These are phyloP conservation scores for Rhinogobio ventralis DNA, from an alignment of 2,797 vertebrate genomes.

Conservation along the genomic window DNA sequence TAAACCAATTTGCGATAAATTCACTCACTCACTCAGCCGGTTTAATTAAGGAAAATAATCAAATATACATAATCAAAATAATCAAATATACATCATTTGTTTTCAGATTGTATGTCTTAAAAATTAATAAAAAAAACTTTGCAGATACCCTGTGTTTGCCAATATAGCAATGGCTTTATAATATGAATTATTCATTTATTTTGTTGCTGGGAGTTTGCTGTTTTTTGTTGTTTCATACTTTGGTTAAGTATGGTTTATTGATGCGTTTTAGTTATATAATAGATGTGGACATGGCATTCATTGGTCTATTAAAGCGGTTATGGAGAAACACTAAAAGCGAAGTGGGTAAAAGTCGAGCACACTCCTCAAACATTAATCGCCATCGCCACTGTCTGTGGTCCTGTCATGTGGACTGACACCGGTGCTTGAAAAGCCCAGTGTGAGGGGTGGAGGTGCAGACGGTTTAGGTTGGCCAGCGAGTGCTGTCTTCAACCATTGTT, in stretches of 20 bases:
- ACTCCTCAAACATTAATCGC: background rate
- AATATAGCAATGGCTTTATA: background rate
- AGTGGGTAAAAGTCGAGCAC: background rate
- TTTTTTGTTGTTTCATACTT: background rate
- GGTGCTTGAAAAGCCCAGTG: background rate
- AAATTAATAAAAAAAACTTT: background rate
- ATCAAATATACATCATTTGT: background rate
- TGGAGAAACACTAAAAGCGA: background rate
- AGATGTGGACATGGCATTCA: slow-evolving; percentile 13
- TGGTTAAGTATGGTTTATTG: background rate
- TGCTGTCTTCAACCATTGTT: slow-evolving; percentile 25
- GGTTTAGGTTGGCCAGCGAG: slow-evolving; percentile 18
- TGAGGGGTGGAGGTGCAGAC: background rate
- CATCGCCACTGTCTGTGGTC: background rate
- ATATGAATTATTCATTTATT: background rate
- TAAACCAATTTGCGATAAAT: too few species aligned
- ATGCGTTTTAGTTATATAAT: slow-evolving; percentile 4
- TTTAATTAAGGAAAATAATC: background rate
- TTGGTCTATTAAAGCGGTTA: slow-evolving; percentile 11
- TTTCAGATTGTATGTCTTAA: background rate
- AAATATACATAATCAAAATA: background rate
- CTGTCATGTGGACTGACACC: background rate
- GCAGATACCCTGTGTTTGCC: background rate
- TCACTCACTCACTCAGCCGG: background rate
- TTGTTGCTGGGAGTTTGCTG: background rate